These are phyloP conservation scores for Tenthredo distinguenda DNA, from an alignment of 2,888 invertebrate species.

Conservation along the genomic window DNA sequence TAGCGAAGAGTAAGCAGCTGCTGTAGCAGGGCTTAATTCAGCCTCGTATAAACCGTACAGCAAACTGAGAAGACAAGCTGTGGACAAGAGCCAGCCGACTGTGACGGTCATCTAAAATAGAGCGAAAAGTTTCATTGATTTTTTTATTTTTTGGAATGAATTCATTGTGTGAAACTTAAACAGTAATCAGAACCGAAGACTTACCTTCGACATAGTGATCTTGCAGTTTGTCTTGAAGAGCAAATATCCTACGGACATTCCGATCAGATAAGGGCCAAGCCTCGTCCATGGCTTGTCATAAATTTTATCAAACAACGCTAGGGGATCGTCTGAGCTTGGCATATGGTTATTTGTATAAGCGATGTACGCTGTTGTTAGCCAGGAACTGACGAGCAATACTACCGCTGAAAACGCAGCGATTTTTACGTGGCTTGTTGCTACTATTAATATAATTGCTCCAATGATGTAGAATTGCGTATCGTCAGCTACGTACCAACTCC, in stretches of 20 bases:
- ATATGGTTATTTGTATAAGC: conserved; percentile 89
- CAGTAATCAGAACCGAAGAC: not conserved
- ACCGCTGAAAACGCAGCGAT: conserved; percentile 84
- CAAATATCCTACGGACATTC: conserved; percentile 91
- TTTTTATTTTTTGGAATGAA: not conserved
- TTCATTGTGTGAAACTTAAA: not conserved
- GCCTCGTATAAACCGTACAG: conserved; percentile 89
- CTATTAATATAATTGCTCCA: conserved; percentile 89
- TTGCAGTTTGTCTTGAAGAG: conserved; percentile 90
- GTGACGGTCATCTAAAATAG: conserved; percentile 82
- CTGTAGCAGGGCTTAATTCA: conserved; percentile 84
- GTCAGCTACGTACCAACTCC: conserved; percentile 95
- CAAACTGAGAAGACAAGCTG: conserved; percentile 85
- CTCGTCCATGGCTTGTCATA: conserved; percentile 95
- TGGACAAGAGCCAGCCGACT: conserved; percentile 86
- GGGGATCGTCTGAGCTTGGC: conserved; percentile 88
- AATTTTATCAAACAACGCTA: conserved; percentile 92
- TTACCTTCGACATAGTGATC: conserved; percentile 86
- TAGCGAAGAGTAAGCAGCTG: conserved; percentile 89
- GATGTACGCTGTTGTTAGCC: conserved; percentile 89
- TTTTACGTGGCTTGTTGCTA: conserved; percentile 91
- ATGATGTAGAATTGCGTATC: conserved; percentile 93
- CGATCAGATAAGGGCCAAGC: conserved; percentile 90
- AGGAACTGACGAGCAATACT: conserved; percentile 87
- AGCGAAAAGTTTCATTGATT: conserved; percentile 15